Conservation (phyloP, 2,888 invertebrate genomes). For the Amphipyra tragopoginis region DNA sequence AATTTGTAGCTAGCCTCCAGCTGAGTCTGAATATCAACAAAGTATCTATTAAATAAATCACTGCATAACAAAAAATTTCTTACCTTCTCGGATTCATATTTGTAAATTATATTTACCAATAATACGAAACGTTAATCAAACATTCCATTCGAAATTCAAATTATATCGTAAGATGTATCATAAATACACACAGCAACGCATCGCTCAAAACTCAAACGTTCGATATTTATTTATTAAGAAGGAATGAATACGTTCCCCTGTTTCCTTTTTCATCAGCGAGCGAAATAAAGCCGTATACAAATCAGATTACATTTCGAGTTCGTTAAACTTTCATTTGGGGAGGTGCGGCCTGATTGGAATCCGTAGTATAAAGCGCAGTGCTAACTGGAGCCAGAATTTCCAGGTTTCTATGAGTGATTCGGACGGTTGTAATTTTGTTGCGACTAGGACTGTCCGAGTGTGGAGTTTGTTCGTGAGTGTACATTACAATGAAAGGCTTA, state of each 20-base stretch:
- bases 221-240: slow-evolving; percentile 44
- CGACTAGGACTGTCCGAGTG: slow-evolving; percentile 3
- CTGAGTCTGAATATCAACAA: no score
- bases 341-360: slow-evolving; percentile 73
- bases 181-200: slow-evolving; percentile 36
- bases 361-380: slow-evolving; percentile 60
- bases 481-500: background rate
- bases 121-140: slow-evolving; percentile 24
- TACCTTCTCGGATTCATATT: slow-evolving; percentile 6
- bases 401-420: slow-evolving; percentile 15
- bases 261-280: slow-evolving; percentile 56
- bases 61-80: no score
- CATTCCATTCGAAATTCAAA: slow-evolving; percentile 26
- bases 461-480: slow-evolving; percentile 4
- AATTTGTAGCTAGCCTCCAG: no score
- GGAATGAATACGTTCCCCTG: slow-evolving; percentile 33
- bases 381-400: slow-evolving; percentile 51
- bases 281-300: slow-evolving; percentile 72
- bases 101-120: slow-evolving; percentile 25
- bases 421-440: slow-evolving; percentile 25
- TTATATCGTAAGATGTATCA: slow-evolving; percentile 27
- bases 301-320: slow-evolving; percentile 80
- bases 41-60: no score
- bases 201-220: slow-evolving; percentile 45
- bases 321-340: slow-evolving; percentile 77